A percentile compares a stretch with the other conserved stretches of the same genome.
phyloP scores from a whole-genome alignment of 2,113 vertebrate species.

The Mastomys coucha region DNA sequence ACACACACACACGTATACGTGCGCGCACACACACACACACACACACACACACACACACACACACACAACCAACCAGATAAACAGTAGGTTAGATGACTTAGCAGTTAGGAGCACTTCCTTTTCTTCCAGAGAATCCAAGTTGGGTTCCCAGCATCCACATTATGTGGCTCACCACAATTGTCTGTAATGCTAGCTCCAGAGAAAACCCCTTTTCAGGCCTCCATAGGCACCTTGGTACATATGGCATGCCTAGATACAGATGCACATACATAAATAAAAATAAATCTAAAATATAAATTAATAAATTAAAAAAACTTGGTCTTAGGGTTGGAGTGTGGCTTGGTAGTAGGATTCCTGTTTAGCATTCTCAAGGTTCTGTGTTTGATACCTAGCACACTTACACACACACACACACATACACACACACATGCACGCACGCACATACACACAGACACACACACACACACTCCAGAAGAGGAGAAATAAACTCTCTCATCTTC shows the following conservation, averaged over 20 bases:
- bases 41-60: not conserved
- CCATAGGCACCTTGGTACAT: not conserved
- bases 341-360: not conserved
- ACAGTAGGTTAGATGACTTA: not conserved
- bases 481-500: not conserved
- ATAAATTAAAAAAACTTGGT: not conserved
- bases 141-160: not conserved
- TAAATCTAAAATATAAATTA: not conserved
- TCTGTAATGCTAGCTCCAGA: not conserved
- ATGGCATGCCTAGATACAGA: not conserved
- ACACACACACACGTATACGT: too few species aligned
- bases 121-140: not conserved
- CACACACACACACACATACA: not conserved
- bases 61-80: not conserved
- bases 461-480: not conserved
- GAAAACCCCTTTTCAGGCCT: not conserved
- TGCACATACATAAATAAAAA: not conserved
- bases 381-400: not conserved
- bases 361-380: not conserved
- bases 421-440: not conserved
- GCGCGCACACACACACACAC: not conserved
- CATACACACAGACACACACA: not conserved
- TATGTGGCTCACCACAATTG: not conserved
- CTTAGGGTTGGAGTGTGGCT: not conserved
- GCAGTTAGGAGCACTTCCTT: not conserved